Evolutionary conservation across 1,140 invertebrate species (phyloP).

Genomic region (Caenorhabditis tropicalis): DNA sequence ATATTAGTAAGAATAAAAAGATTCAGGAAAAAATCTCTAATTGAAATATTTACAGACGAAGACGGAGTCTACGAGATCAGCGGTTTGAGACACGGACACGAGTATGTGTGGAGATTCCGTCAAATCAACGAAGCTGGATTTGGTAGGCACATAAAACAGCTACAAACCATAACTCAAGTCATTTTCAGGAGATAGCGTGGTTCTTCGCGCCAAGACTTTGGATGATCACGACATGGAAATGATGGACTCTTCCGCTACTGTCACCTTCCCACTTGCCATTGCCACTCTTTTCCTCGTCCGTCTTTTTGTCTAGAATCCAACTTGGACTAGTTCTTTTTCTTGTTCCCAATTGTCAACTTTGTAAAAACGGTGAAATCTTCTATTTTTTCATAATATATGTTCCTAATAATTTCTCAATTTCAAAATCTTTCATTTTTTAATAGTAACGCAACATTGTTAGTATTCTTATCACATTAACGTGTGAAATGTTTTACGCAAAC

Average conservation of each 20-base stretch:
- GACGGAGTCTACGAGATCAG: constrained; percentile 52
- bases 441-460: background rate
- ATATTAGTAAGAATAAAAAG: background rate
- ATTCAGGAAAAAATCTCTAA: background rate
- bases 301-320: background rate
- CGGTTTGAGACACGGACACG: constrained; percentile 48
- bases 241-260: constrained; percentile 1
- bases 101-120: constrained; percentile 57
- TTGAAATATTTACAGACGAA: constrained; percentile 41
- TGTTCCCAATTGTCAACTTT: background rate
- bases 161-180: background rate
- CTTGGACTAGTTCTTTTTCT: background rate
- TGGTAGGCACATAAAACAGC: background rate
- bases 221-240: constrained; percentile 27
- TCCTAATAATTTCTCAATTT: background rate
- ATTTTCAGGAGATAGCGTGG: constrained; percentile 44
- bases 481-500: background rate
- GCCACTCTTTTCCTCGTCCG: constrained; percentile 6
- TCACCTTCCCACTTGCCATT: background rate
- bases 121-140: constrained; percentile 48
- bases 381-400: background rate
- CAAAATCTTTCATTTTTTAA: background rate
- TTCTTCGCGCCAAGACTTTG: constrained; percentile 14
- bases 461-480: constrained; percentile 37
- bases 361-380: constrained; percentile 4